Evolutionary conservation across 1,140 invertebrate species (phyloP), one percentile per base, ranked within the genome.

Genomic region (Aphelenchoides fujianensis): DNA sequence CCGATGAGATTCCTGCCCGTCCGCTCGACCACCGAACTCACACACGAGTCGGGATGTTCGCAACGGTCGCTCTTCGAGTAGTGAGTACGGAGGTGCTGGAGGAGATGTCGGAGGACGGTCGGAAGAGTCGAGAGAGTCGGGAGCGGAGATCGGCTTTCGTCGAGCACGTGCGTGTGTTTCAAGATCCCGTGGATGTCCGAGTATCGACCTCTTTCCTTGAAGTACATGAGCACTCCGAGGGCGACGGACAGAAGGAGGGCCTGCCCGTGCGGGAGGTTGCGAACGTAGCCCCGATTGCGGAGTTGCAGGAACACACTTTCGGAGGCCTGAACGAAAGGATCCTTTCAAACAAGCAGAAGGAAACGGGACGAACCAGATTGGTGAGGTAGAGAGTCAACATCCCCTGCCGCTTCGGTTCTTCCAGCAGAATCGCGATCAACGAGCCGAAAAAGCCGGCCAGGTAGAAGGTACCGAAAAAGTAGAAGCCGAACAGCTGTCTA

Each of bases 251-350:
- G 82, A 3, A 82, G 73, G 16, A 83, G 41, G n/a, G 69, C 73
- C 72, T 82, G 67, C 7, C 75, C 80, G 54, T 76, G 62, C 48
- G 36, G 62, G 57, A 81, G 64, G 9, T 37, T 66, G 27, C 61
- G 57, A 9, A 77, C 19, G 48, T 80, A 79, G 12, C 75, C 79
- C 28, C 82, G 82, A 54, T 80, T 76, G 19, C 70, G 70, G 0
- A 78, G 41, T 62, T 84, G 82, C 1, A 80, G 68, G 59, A 76
- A 83, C 7, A 78, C 23, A 23, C 82, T 76, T 71, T 83, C 81
- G 28, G 81, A 84, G 5, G 81, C 81, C 80, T 83, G 67, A 55
- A n/a, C n/a, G n/a, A 79, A 54, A 19, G 36, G 19, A 27, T 59
- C 16, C n/a, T 36, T 32, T 32, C 1, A 68, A 55, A 28, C 35